Percentiles rank a stretch among this genome's conserved stretches.
Conservation (phyloP, 1,140 invertebrate genomes). For the Pentalonia nigronervosa region DNA sequence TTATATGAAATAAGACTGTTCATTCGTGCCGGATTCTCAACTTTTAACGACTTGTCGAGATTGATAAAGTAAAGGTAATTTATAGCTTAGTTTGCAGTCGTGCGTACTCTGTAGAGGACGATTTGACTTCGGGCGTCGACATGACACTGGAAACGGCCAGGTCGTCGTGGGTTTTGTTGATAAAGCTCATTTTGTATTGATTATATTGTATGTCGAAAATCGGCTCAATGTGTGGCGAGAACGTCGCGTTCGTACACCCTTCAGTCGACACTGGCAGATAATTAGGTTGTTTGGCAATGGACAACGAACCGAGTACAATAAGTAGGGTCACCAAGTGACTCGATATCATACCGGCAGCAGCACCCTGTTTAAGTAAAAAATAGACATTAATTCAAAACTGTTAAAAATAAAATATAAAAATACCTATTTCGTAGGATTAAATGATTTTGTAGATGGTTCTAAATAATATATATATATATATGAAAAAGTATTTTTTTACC, state of each 20-base stretch:
- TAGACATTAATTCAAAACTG: background rate
- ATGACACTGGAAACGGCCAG: background rate
- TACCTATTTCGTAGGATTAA: background rate
- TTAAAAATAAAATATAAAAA: background rate
- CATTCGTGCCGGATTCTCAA: background rate
- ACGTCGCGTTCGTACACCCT: constrained; percentile 73
- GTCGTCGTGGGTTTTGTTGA: background rate
- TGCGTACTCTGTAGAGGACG: constrained; percentile 5
- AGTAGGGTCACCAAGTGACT: constrained; percentile 73
- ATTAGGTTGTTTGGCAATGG: constrained; percentile 65
- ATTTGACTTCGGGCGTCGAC: background rate
- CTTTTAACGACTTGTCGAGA: background rate
- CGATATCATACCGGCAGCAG: constrained; percentile 72
- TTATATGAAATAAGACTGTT: background rate
- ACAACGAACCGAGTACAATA: constrained; percentile 72
- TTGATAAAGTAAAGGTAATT: background rate
- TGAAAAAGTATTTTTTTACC: background rate
- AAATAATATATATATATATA: background rate
- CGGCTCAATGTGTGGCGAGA: constrained; percentile 67
- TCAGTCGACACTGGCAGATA: constrained; percentile 69
- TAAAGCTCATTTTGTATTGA: background rate
- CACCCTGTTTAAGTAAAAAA: constrained; percentile 66
- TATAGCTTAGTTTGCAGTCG: background rate
- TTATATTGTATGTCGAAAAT: constrained; percentile 18
- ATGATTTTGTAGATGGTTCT: background rate